These are phyloP conservation scores for Rhabdomys dilectus DNA, from an alignment of 2,113 vertebrate species.

Conservation along the genomic window DNA sequence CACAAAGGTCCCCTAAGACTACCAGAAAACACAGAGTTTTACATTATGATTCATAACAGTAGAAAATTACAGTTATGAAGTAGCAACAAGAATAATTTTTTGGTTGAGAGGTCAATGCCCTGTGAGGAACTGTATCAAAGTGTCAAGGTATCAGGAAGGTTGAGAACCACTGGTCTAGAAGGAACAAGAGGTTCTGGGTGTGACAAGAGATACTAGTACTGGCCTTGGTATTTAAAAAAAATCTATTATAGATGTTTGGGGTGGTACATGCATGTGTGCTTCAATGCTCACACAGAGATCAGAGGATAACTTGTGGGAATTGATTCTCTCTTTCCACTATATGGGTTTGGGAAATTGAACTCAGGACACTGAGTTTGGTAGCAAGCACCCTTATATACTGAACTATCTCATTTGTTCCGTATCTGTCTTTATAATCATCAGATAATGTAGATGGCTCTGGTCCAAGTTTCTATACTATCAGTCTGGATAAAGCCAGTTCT, in stretches of 20 bases:
- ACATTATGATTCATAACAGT: neutral
- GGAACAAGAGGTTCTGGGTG: neutral
- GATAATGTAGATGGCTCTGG: neutral
- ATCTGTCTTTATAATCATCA: neutral
- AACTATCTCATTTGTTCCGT: neutral
- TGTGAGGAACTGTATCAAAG: neutral
- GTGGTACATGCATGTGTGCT: neutral
- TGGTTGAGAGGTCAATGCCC: neutral
- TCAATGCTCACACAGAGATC: no score
- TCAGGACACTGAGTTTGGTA: neutral
- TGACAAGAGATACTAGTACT: neutral
- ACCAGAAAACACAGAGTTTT: neutral
- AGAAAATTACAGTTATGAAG: neutral
- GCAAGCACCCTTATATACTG: neutral
- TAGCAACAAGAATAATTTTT: neutral
- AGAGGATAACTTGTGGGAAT: neutral
- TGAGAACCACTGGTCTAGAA: neutral
- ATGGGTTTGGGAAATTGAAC: neutral
- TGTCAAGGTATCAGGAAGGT: neutral
- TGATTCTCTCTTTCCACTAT: neutral
- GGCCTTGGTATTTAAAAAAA: neutral
- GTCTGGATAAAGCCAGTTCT: neutral
- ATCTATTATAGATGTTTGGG: neutral
- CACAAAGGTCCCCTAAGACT: neutral
- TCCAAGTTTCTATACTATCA: neutral